Conservation (phyloP, 2,797 vertebrate species). For the Clarias platycephalus region DNA sequence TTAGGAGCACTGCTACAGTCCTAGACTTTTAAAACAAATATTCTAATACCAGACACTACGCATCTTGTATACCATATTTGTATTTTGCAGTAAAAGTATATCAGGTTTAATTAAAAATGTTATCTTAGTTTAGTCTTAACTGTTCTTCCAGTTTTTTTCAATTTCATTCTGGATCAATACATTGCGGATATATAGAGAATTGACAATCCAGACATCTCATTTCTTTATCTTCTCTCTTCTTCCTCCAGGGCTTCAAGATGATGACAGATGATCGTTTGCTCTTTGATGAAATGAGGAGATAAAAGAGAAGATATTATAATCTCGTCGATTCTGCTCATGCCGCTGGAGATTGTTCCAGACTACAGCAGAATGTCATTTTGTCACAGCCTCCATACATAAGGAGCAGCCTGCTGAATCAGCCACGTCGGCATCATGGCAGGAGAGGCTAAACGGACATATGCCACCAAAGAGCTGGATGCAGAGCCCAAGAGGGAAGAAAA, state of each 20-base stretch:
- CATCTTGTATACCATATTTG: neutral
- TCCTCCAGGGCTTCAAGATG: conserved; percentile 66
- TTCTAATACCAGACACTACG: neutral
- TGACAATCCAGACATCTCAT: conserved; percentile 13
- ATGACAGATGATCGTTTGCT: conserved; percentile 63
- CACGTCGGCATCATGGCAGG: conserved; percentile 84
- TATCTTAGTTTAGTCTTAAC: neutral
- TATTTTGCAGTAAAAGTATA: neutral
- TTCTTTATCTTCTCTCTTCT: conserved; percentile 36
- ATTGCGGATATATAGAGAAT: neutral
- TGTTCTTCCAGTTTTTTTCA: neutral
- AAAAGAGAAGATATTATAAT: conserved; percentile 63
- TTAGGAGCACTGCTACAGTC: neutral
- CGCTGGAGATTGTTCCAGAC: conserved; percentile 68
- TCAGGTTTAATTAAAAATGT: neutral
- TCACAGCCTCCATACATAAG: conserved; percentile 73
- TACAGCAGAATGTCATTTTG: conserved; percentile 75
- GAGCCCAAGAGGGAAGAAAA: conserved; percentile 79
- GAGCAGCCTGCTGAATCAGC: conserved; percentile 72
- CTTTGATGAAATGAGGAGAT: conserved; percentile 71
- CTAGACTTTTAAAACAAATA: neutral
- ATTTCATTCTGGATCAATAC: neutral
- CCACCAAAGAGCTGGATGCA: conserved; percentile 74
- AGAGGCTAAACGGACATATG: conserved; percentile 85
- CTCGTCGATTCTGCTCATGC: conserved; percentile 69